phyloP scores from a whole-genome alignment of 2,797 vertebrate species.

The Lacerta bilineata region DNA sequence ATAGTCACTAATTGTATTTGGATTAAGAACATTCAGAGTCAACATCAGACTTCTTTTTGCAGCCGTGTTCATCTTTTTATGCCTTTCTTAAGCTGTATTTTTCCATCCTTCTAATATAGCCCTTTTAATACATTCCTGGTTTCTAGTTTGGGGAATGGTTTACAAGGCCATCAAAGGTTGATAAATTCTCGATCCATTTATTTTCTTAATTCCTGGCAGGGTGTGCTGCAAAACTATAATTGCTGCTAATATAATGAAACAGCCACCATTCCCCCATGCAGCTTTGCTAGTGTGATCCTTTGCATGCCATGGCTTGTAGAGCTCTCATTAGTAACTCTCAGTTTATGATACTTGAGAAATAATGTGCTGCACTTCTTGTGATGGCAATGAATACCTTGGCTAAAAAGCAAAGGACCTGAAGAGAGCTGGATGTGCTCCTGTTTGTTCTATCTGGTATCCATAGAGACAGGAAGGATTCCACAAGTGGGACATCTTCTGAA shows the following conservation, averaged over 20 bases:
- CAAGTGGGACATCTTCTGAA: not conserved
- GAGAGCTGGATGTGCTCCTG: conserved; percentile 45
- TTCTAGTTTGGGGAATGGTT: not conserved
- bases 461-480: conserved; percentile 66
- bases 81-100: not conserved
- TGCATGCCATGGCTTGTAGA: not conserved
- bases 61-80: not conserved
- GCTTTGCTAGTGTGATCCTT: conserved; percentile 15
- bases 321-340: not conserved
- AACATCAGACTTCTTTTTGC: no score
- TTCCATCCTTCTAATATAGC: not conserved
- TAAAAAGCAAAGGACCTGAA: conserved; percentile 45
- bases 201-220: conserved; percentile 28
- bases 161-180: conserved; percentile 6
- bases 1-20: not conserved
- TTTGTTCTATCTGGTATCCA: conserved; percentile 61
- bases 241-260: conserved; percentile 7
- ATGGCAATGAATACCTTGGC: conserved; percentile 41
- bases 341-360: conserved; percentile 17
- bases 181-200: conserved; percentile 28
- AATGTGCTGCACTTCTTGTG: conserved; percentile 17
- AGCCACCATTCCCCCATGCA: not conserved
- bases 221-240: not conserved
- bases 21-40: not conserved
- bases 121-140: rapidly evolving